Conservation (phyloP, 2,113 vertebrate genomes). For the Tachysurus vachellii region DNA sequence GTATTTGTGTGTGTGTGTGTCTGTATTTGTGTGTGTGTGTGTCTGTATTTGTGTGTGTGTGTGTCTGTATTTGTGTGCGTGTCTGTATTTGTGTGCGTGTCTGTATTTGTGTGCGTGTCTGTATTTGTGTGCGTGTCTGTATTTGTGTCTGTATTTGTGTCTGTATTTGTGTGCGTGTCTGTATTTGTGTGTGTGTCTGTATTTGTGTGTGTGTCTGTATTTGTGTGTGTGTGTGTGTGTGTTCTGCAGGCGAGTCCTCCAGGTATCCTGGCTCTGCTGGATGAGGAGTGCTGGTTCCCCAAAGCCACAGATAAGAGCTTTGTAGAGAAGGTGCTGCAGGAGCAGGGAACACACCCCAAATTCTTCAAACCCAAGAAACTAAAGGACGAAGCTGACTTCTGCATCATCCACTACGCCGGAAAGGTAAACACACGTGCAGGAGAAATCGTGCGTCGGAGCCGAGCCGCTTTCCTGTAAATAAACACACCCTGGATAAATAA, state of each 20-base stretch:
- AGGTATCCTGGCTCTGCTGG: slow-evolving; percentile 91
- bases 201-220: too few relatives aligned
- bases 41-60: too few relatives aligned
- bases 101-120: too few relatives aligned
- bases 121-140: too few relatives aligned
- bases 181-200: too few relatives aligned
- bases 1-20: too few relatives aligned
- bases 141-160: too few relatives aligned
- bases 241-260: slow-evolving; percentile 86
- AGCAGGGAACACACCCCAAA: slow-evolving; percentile 93
- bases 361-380: slow-evolving; percentile 98
- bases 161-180: too few relatives aligned
- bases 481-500: neutral
- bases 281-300: slow-evolving; percentile 99
- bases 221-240: too few relatives aligned
- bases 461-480: neutral
- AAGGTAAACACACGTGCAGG: slow-evolving; percentile 75
- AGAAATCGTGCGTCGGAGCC: accelerated
- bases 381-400: slow-evolving; percentile 97
- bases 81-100: too few relatives aligned
- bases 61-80: too few relatives aligned
- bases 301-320: slow-evolving; percentile 99
- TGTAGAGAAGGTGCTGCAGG: slow-evolving; percentile 95
- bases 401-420: slow-evolving; percentile 96
- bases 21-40: too few relatives aligned